phyloP scores from a whole-genome alignment of 2,113 vertebrate species.

The Eupsittula cactorum region DNA sequence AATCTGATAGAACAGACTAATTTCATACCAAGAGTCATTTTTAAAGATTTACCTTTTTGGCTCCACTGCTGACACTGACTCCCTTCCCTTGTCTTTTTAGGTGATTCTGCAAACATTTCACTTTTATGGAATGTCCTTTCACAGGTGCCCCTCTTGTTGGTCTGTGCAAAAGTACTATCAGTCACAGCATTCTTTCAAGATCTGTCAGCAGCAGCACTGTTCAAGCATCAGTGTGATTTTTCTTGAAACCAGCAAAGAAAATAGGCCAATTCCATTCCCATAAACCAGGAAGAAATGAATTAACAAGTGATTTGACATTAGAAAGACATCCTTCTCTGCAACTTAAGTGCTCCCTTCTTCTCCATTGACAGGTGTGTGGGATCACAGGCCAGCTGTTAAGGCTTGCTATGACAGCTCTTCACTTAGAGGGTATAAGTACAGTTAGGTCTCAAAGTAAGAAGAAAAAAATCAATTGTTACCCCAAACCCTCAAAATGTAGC shows the following conservation, averaged over 20 bases:
- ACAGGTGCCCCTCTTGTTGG: not conserved
- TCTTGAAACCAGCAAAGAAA: not conserved
- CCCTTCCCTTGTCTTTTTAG: not conserved
- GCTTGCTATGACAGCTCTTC: not conserved
- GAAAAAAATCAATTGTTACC: not conserved
- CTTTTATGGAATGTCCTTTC: not conserved
- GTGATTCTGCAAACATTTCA: not conserved
- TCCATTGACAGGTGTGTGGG: not conserved
- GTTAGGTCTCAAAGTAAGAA: not conserved
- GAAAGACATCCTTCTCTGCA: not conserved
- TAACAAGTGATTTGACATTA: not conserved
- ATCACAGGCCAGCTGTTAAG: not conserved
- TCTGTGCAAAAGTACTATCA: not conserved
- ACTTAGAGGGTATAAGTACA: not conserved
- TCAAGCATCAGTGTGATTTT: not conserved
- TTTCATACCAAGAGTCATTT: not conserved
- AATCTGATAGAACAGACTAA: constrained; percentile 1
- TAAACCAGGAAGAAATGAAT: not conserved
- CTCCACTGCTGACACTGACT: not conserved
- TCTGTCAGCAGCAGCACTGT: not conserved
- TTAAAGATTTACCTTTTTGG: not conserved
- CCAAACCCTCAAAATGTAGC: not conserved
- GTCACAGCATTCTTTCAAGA: not conserved
- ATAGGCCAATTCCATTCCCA: not conserved
- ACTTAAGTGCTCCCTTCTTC: not conserved